Percentiles rank a stretch among this genome's conserved stretches.
These are phyloP conservation scores for Phrixothrix hirtus DNA, from an alignment of 2,888 invertebrate species.

Conservation along the genomic window DNA sequence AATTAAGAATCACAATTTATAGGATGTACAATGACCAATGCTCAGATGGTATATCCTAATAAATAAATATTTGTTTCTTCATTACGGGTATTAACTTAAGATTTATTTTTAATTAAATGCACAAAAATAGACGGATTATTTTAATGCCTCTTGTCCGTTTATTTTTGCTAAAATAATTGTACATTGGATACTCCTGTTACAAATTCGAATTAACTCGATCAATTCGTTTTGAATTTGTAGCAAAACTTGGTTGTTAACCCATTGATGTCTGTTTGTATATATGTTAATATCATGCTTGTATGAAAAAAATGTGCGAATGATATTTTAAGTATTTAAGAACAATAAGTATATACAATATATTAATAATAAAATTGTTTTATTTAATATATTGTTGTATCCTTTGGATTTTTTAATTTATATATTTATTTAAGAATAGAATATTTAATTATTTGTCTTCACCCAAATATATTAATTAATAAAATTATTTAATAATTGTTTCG, in stretches of 20 bases:
- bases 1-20: conserved; percentile 4
- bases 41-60: conserved; percentile 15
- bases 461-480: too few species aligned
- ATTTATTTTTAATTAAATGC: too few species aligned
- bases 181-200: neutral
- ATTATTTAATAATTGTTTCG: too few species aligned
- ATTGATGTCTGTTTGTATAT: conserved; percentile 46
- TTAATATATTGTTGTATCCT: too few species aligned
- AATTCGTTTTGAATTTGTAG: conserved; percentile 5
- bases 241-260: conserved; percentile 38
- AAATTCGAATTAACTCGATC: too few species aligned
- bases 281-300: conserved; percentile 47
- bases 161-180: neutral
- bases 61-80: conserved; percentile 9
- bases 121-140: too few species aligned
- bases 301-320: conserved; percentile 46
- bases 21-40: conserved; percentile 12
- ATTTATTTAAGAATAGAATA: too few species aligned
- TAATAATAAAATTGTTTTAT: conserved; percentile 31
- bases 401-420: too few species aligned
- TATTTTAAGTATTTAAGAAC: conserved; percentile 48
- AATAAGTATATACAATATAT: conserved; percentile 39
- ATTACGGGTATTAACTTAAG: too few species aligned
- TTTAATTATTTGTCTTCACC: too few species aligned
- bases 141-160: conserved; percentile 1